A percentile compares a stretch with the other conserved stretches of the same genome.
phyloP scores from a whole-genome alignment of 2,888 invertebrate genomes.

The Deroplatys truncata region DNA sequence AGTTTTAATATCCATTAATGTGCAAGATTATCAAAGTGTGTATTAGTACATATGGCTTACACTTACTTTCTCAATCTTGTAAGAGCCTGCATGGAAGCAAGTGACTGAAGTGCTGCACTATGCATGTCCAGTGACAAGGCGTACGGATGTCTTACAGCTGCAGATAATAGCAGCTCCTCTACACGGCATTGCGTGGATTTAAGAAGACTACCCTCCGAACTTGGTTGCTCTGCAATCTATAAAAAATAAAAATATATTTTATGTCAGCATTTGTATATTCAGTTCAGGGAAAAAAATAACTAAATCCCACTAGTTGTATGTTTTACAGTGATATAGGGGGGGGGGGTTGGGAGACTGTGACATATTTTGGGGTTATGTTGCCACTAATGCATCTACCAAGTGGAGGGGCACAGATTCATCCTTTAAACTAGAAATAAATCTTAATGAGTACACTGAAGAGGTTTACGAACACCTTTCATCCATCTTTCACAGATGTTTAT shows the following conservation, averaged over 20 bases:
- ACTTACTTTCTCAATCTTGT: slow-evolving; percentile 17
- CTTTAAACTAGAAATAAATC: no score
- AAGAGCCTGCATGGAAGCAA: slow-evolving; percentile 30
- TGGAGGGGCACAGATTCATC: no score
- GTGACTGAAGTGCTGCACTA: slow-evolving; percentile 33
- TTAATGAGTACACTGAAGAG: no score
- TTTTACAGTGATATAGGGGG: no score
- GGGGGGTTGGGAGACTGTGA: no score
- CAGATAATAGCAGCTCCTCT: slow-evolving; percentile 49
- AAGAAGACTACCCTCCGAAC: slow-evolving; percentile 50
- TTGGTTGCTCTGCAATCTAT: slow-evolving; percentile 17
- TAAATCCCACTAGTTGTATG: neutral
- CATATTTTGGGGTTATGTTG: no score
- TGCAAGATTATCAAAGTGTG: no score
- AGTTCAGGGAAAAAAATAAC: neutral
- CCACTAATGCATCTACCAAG: no score
- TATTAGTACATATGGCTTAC: no score
- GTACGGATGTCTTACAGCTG: slow-evolving; percentile 59
- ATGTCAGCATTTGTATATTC: neutral
- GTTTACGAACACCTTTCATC: no score
- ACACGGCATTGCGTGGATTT: slow-evolving; percentile 56
- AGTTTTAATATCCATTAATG: no score
- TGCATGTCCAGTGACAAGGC: slow-evolving; percentile 65
- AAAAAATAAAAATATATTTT: neutral
- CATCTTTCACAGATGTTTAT: no score